Evolutionary conservation across 2,113 vertebrate species (phyloP).

Genomic region (Nycticebus coucang): DNA sequence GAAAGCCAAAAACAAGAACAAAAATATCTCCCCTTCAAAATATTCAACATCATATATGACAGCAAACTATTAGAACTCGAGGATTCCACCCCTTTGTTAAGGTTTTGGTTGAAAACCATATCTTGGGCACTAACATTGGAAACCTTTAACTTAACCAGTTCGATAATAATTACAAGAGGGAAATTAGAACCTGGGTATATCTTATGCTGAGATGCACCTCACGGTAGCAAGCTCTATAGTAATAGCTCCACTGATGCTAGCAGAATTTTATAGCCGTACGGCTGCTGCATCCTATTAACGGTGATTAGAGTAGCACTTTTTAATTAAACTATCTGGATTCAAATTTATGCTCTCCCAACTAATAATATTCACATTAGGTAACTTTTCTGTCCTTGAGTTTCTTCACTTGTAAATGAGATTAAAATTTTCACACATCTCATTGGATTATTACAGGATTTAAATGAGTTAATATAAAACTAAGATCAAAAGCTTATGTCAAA

Average conservation of each 20-base stretch:
- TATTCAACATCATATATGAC: background rate
- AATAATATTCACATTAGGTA: background rate
- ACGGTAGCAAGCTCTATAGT: background rate
- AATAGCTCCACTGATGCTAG: background rate
- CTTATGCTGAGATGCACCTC: background rate
- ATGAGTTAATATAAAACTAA: background rate
- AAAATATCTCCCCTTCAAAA: background rate
- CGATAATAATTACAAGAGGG: background rate
- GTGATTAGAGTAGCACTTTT: background rate
- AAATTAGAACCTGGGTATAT: background rate
- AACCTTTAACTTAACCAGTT: background rate
- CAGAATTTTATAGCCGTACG: background rate
- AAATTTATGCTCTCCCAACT: background rate
- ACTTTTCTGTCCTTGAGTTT: background rate
- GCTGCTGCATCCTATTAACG: background rate
- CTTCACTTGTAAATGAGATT: background rate
- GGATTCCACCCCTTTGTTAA: background rate
- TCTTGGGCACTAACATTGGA: background rate
- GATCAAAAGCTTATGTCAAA: no score
- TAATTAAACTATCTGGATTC: background rate
- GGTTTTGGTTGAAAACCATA: background rate
- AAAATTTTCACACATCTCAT: background rate
- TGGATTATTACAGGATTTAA: background rate
- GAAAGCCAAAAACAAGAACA: background rate
- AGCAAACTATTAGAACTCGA: background rate